Evolutionary conservation across 2,113 vertebrate genomes (phyloP).

Genomic region (Xiphorhynchus elegans): DNA sequence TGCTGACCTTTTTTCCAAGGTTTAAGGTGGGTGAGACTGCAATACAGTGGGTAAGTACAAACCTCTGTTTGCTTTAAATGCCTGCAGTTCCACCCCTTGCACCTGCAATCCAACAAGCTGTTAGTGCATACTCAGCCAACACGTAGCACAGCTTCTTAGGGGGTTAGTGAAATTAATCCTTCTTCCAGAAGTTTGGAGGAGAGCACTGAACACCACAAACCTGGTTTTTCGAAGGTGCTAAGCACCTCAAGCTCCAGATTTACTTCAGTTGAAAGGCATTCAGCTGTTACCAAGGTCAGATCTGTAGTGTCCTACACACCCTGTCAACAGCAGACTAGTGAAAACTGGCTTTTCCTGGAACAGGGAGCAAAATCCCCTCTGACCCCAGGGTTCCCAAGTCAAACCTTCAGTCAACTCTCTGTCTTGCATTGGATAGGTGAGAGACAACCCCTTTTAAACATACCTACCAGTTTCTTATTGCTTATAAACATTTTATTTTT

Average conservation of each 20-base stretch:
- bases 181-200: not conserved
- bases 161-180: slow-evolving; percentile 1
- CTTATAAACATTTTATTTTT: not conserved
- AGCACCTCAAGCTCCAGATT: not conserved
- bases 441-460: not conserved
- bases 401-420: not conserved
- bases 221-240: not conserved
- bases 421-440: not conserved
- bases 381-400: not conserved
- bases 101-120: not conserved
- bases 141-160: not conserved
- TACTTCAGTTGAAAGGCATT: not conserved
- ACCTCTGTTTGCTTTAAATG: not conserved
- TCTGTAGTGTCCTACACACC: not conserved
- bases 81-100: not conserved
- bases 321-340: not conserved
- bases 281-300: not conserved
- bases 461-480: not conserved
- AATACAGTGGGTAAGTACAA: slow-evolving; percentile 34
- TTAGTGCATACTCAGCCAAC: not conserved
- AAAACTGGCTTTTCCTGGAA: not conserved
- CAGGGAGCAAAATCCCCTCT: not conserved
- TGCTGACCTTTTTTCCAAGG: slow-evolving; percentile 90
- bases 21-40: slow-evolving; percentile 81
- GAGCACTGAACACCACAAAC: not conserved